Evolutionary conservation across 2,888 invertebrate species (phyloP).

Genomic region (Aplocera efformata): DNA sequence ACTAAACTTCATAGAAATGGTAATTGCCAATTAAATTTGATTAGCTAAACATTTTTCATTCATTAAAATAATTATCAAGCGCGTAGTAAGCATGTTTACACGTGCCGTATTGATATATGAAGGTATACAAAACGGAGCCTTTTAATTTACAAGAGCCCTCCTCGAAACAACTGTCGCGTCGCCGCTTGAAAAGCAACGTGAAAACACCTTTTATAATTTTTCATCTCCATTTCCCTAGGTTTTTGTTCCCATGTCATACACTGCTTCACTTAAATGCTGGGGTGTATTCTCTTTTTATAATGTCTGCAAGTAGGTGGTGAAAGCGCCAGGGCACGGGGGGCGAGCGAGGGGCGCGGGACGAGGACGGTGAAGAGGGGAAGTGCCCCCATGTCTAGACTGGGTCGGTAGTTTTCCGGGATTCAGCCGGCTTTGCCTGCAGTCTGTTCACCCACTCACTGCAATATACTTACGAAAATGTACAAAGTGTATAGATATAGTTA

Average conservation of each 20-base stretch:
- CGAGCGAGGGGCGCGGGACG: constrained; percentile 35
- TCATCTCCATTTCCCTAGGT: constrained; percentile 50
- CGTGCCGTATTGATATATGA: background rate
- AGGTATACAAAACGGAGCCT: background rate
- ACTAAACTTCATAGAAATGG: too few relatives aligned
- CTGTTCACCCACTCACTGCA: constrained; percentile 77
- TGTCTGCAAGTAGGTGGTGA: constrained; percentile 71
- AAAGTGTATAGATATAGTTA: constrained; percentile 30
- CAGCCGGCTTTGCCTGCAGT: constrained; percentile 77
- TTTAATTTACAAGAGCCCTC: constrained; percentile 15
- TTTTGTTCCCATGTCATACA: constrained; percentile 60
- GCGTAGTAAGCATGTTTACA: too few relatives aligned
- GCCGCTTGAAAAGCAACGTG: constrained; percentile 32
- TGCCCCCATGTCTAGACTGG: constrained; percentile 81
- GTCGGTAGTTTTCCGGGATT: constrained; percentile 81
- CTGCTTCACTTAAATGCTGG: constrained; percentile 64
- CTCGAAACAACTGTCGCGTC: constrained; percentile 7
- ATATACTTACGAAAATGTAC: constrained; percentile 53
- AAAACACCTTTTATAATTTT: constrained; percentile 51
- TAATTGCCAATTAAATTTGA: too few relatives aligned
- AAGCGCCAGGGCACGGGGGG: constrained; percentile 58
- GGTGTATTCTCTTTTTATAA: constrained; percentile 68
- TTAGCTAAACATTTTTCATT: too few relatives aligned
- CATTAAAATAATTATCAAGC: too few relatives aligned
- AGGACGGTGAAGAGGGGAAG: constrained; percentile 55